Evolutionary conservation across 1,140 invertebrate genomes (phyloP), one percentile per base, ranked within the genome.

Genomic region (Mycetomoellerius zeteki): DNA sequence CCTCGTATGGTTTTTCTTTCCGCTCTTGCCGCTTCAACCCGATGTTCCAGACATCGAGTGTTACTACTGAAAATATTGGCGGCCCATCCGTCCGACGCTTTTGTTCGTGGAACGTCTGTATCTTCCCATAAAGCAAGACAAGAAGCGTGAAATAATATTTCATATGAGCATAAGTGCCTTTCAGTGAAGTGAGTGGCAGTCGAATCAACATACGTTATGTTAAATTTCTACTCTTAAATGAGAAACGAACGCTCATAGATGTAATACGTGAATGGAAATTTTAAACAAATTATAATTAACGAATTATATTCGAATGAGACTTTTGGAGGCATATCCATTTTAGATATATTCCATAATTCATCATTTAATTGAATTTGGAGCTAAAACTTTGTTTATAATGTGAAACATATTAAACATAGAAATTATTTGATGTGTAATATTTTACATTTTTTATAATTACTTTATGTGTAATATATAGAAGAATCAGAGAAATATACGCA

Each of bases 41-140:
- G 72, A 43, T 85, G 86, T 43, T 58, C 50, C 33, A 76, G 77
- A 90, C 87, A 43, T 89, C 73, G 87, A 85, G 84, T 81, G 90
- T 86, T 86, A 89, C 87, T 75, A 86, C 80, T 85, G 90, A 89
- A 91, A 90, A 90, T 90, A 90, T 91, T 80, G 77, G 54, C 69
- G 33, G 30, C 30, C 47, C 75, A 81, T 88, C 81, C 30, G 52
- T 47, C 69, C 62, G 27, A 58, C 64, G 47, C 27, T 50, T 73
- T 43, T 50, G 60, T 81, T 60, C 76, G 58, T 47, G 10, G 47
- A 82, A 89, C 56, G 88, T 86, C 56, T 76, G 56, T 77, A 88
- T 71, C 81, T 37, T 58, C 2, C n/a, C 10, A 73, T 62, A 58
- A 71, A 78, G 82, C 82, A 52, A 84, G 65, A 56, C 58, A 85